Conservation (phyloP, 2,888 invertebrate genomes). For the Agrochola litura region DNA sequence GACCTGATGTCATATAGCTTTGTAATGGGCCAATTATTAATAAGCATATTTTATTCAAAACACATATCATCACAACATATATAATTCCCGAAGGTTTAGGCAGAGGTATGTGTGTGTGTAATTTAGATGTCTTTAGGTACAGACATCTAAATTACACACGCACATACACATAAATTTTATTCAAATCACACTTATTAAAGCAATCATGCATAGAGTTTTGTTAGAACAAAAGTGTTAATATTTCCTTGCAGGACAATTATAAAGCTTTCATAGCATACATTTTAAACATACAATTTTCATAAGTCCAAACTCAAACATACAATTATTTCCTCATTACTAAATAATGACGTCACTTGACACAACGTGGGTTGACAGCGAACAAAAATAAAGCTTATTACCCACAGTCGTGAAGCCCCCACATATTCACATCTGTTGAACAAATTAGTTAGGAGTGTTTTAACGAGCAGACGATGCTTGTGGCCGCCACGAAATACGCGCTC, state of each 20-base stretch:
- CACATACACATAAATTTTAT: no score
- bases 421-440: slow-evolving; percentile 53
- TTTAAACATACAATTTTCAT: neutral
- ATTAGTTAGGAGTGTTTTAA: slow-evolving; percentile 51
- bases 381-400: slow-evolving; percentile 52
- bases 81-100: no score
- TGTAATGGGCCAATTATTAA: neutral
- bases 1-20: neutral
- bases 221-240: neutral
- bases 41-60: no score
- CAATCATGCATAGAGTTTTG: neutral
- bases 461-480: slow-evolving; percentile 42
- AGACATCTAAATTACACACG: no score
- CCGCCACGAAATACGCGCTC: slow-evolving; percentile 24
- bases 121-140: no score
- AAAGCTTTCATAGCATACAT: neutral
- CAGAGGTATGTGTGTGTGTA: no score
- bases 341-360: slow-evolving; percentile 32
- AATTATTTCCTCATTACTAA: slow-evolving; percentile 38
- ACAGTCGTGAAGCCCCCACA: slow-evolving; percentile 33
- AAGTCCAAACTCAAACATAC: slow-evolving; percentile 6
- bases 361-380: slow-evolving; percentile 9
- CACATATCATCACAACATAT: no score
- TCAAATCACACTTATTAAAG: neutral
- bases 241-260: neutral